Evolutionary conservation across 2,113 vertebrate genomes (phyloP).

Genomic region (Burhinus oedicnemus): DNA sequence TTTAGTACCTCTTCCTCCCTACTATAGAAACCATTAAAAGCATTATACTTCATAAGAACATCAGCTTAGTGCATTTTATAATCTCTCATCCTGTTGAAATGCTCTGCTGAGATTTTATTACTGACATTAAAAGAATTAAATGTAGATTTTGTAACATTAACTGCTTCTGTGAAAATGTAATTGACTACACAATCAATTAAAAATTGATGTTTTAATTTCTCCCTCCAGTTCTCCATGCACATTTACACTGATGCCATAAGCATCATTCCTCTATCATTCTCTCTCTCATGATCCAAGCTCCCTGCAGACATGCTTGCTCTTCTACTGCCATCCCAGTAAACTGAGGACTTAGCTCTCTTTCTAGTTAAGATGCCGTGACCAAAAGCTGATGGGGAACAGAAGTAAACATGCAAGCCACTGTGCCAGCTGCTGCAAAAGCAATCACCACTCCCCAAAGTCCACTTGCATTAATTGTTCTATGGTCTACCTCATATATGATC

Average conservation of each 20-base stretch:
- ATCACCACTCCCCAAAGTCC: neutral
- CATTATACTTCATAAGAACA: neutral
- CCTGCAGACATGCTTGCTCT: neutral
- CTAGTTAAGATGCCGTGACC: neutral
- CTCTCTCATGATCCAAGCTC: neutral
- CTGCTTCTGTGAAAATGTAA: constrained; percentile 17
- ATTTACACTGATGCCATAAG: neutral
- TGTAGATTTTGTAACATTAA: neutral
- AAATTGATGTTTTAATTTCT: neutral
- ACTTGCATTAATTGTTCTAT: neutral
- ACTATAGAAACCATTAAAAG: neutral
- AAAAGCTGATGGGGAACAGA: neutral
- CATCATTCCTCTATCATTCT: neutral
- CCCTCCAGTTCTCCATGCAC: neutral
- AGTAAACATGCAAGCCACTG: neutral
- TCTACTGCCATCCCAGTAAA: neutral
- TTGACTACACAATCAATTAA: neutral
- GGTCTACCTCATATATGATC: neutral
- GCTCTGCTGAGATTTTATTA: constrained; percentile 3
- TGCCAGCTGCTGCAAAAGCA: neutral
- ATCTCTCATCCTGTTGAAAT: neutral
- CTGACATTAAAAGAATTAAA: constrained; percentile 18
- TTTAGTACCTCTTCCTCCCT: neutral
- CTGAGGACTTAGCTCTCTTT: neutral
- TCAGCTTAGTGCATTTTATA: neutral